A percentile compares a stretch with the other conserved stretches of the same genome.
Conservation (phyloP, 2,797 vertebrate species). For the Thamnophis elegans region DNA sequence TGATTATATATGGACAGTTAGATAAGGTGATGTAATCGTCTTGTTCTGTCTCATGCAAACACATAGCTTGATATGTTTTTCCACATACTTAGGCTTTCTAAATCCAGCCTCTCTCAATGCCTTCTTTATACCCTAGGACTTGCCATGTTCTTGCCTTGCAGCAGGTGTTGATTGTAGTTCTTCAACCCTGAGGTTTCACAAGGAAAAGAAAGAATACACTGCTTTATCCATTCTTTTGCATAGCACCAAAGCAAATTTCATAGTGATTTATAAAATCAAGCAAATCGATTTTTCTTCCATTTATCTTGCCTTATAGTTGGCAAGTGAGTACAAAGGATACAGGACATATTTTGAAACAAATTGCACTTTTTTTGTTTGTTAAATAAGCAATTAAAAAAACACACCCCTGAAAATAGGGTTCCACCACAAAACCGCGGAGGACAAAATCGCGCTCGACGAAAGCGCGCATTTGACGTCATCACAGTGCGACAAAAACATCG, state of each 20-base stretch:
- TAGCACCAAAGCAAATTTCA: not conserved
- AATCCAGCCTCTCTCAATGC: not conserved
- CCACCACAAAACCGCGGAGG: too few relatives aligned
- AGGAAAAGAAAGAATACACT: not conserved
- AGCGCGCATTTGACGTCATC: too few relatives aligned
- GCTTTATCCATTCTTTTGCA: not conserved
- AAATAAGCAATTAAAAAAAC: not conserved
- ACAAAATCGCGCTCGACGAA: too few relatives aligned
- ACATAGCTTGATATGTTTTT: not conserved
- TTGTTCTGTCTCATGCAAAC: not conserved
- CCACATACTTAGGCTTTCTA: not conserved
- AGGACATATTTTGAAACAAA: not conserved
- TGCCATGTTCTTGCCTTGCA: accelerated
- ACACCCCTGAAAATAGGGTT: too few relatives aligned
- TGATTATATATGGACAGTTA: not conserved
- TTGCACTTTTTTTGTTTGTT: not conserved
- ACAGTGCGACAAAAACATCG: too few relatives aligned
- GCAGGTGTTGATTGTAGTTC: not conserved
- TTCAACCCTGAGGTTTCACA: conserved; percentile 42
- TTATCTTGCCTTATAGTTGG: not conserved
- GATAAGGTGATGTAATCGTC: not conserved
- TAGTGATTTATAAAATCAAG: not conserved
- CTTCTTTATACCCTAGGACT: not conserved
- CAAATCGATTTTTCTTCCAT: not conserved
- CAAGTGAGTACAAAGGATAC: not conserved